Percentiles rank a stretch among this genome's conserved stretches.
Evolutionary conservation across 2,113 vertebrate species (phyloP).

Genomic region (Uria aalge): DNA sequence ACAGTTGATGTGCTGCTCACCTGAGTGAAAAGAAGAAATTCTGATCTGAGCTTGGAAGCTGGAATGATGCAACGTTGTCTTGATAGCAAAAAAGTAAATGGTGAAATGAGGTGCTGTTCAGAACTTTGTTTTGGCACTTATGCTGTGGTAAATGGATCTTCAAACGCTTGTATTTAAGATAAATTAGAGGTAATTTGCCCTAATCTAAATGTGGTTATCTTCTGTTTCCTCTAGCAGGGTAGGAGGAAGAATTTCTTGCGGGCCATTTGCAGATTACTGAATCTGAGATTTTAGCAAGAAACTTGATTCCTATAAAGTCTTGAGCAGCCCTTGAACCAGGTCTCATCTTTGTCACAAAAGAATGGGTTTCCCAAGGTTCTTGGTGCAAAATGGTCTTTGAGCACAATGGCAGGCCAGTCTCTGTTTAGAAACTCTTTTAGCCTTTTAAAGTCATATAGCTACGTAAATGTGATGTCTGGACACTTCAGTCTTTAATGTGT

Average conservation of each 20-base stretch:
- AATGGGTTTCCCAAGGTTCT: background rate
- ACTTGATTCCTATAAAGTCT: background rate
- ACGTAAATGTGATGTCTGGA: background rate
- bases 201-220: background rate
- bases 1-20: background rate
- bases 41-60: background rate
- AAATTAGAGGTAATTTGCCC: background rate
- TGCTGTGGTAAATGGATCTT: background rate
- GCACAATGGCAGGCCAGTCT: background rate
- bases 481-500: background rate
- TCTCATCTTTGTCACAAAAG: background rate
- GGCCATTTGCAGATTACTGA: background rate
- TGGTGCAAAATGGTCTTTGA: background rate
- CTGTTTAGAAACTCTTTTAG: background rate
- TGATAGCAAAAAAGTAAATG: background rate
- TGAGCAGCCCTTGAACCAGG: background rate
- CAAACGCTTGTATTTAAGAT: background rate
- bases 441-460: background rate
- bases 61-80: background rate
- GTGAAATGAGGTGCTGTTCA: background rate
- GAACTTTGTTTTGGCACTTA: background rate
- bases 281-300: background rate
- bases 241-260: background rate
- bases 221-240: background rate
- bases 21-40: background rate